Conservation (phyloP, 23 tunicate genomes). For the Diplosoma virens region DNA sequence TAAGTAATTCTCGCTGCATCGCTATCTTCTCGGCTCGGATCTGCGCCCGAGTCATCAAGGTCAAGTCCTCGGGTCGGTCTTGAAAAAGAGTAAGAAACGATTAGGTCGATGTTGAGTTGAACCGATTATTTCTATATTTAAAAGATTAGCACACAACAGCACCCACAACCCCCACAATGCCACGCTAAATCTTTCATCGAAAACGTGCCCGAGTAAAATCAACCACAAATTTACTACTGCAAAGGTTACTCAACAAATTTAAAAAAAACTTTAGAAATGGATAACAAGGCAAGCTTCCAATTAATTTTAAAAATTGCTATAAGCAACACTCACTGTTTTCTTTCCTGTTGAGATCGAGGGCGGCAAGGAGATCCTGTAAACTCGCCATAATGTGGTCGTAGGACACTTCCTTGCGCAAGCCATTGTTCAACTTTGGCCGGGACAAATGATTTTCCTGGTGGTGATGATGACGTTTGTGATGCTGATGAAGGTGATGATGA, state of each 20-base stretch:
- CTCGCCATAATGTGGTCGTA: neutral
- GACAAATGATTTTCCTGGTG: constrained; percentile 36
- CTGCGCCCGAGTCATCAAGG: constrained; percentile 70
- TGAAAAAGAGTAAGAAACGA: no score
- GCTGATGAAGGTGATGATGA: constrained; percentile 24
- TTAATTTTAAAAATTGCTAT: no score
- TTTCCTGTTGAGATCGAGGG: constrained; percentile 20
- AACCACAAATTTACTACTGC: neutral
- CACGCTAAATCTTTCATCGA: no score
- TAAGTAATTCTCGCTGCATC: constrained; percentile 82
- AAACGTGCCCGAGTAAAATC: no score
- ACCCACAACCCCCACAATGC: no score
- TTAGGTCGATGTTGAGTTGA: no score
- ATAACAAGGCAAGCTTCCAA: no score
- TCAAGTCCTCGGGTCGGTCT: constrained; percentile 86
- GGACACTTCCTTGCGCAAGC: neutral
- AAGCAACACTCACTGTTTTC: constrained; percentile 17
- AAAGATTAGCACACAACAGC: no score
- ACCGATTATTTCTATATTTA: no score
- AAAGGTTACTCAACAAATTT: no score
- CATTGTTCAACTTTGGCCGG: constrained; percentile 11
- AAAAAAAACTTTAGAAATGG: no score
- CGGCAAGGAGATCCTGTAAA: neutral
- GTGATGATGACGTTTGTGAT: constrained; percentile 10
- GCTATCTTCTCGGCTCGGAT: constrained; percentile 66